Evolutionary conservation across 2,888 invertebrate genomes (phyloP).

Genomic region (Nemotelus pantherinus): DNA sequence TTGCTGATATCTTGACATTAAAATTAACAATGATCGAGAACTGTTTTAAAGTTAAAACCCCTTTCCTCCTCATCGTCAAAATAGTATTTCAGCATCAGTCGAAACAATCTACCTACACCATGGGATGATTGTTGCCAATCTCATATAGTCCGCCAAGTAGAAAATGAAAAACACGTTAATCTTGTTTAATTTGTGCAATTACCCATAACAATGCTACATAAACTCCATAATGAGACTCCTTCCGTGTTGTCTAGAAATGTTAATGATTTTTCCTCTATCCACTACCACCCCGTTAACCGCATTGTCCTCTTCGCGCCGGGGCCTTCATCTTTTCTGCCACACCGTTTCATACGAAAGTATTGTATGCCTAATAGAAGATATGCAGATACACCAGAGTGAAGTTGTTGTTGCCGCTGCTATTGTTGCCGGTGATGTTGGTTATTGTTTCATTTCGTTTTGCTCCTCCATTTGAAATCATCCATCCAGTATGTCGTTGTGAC

Average conservation of each 20-base stretch:
- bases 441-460: slow-evolving; percentile 18
- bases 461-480: slow-evolving; percentile 11
- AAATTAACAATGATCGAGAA: too few species aligned
- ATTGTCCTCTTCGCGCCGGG: neutral
- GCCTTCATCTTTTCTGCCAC: neutral
- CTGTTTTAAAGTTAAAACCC: too few species aligned
- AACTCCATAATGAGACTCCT: slow-evolving; percentile 49
- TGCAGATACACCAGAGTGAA: too few species aligned
- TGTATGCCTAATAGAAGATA: too few species aligned
- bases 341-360: neutral
- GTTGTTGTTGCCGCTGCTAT: neutral
- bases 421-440: neutral
- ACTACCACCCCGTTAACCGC: neutral
- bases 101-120: neutral
- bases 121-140: neutral
- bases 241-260: slow-evolving; percentile 49
- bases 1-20: too few species aligned
- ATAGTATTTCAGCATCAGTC: neutral
- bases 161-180: slow-evolving; percentile 46
- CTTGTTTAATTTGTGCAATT: slow-evolving; percentile 51
- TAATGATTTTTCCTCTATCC: slow-evolving; percentile 46
- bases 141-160: slow-evolving; percentile 7
- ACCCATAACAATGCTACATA: slow-evolving; percentile 50
- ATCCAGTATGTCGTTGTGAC: neutral
- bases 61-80: too few species aligned